These are phyloP conservation scores for Zaprionus tsacasi DNA, from an alignment of 1,140 invertebrate genomes.

Conservation along the genomic window DNA sequence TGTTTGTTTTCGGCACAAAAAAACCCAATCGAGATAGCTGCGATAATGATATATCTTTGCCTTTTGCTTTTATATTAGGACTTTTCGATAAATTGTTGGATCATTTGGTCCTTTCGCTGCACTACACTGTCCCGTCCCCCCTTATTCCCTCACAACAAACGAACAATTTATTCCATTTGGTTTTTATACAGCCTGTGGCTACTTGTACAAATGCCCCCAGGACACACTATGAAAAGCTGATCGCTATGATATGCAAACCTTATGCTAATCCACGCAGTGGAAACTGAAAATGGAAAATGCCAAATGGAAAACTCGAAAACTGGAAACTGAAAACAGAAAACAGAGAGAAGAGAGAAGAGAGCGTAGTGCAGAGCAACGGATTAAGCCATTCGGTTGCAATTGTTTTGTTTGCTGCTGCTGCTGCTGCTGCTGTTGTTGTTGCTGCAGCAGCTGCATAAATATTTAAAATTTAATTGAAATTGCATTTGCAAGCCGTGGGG, in stretches of 20 bases:
- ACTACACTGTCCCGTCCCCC: too few relatives aligned
- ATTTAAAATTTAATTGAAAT: slow-evolving; percentile 83
- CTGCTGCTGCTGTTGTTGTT: slow-evolving; percentile 1
- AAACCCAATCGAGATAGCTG: too few relatives aligned
- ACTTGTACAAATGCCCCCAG: slow-evolving; percentile 15
- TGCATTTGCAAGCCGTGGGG: slow-evolving; percentile 53
- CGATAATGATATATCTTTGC: too few relatives aligned
- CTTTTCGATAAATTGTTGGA: too few relatives aligned
- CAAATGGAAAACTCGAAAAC: slow-evolving; percentile 24
- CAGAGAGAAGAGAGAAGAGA: slow-evolving; percentile 19
- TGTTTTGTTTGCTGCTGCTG: slow-evolving; percentile 51
- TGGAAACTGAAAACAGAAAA: slow-evolving; percentile 43
- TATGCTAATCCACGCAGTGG: slow-evolving; percentile 45
- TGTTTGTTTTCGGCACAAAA: too few relatives aligned
- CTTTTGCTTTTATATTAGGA: too few relatives aligned
- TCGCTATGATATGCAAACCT: slow-evolving; percentile 34
- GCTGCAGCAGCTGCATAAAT: slow-evolving; percentile 66
- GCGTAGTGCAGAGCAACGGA: slow-evolving; percentile 59
- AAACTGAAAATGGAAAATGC: slow-evolving; percentile 44
- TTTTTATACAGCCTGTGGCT: slow-evolving; percentile 12
- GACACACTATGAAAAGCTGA: slow-evolving; percentile 21
- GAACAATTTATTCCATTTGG: slow-evolving; percentile 20
- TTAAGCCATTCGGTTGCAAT: slow-evolving; percentile 70
- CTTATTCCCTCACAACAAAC: neutral
- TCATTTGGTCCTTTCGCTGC: too few relatives aligned